Evolutionary conservation across 1,140 invertebrate genomes (phyloP).

Genomic region (Mamestra configurata): DNA sequence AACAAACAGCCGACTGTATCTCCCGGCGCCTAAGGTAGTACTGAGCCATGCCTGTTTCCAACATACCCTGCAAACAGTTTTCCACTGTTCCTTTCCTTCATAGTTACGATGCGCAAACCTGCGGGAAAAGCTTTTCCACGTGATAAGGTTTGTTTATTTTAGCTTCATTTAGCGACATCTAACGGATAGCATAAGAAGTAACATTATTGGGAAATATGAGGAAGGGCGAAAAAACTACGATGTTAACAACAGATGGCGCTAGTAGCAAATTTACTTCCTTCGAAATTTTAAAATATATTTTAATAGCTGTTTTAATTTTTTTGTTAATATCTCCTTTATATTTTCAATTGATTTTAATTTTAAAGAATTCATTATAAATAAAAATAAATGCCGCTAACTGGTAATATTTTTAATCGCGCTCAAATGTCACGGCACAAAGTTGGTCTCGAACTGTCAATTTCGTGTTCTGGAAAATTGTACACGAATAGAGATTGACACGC

Average conservation of each 20-base stretch:
- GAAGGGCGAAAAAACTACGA: too few relatives aligned
- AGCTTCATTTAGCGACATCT: constrained; percentile 68
- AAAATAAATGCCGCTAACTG: too few relatives aligned
- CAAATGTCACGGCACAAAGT: constrained; percentile 24
- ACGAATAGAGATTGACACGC: constrained; percentile 74
- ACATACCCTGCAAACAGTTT: constrained; percentile 66
- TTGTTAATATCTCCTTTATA: too few relatives aligned
- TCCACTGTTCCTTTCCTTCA: constrained; percentile 73
- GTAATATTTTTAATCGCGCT: neutral
- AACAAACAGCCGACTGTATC: constrained; percentile 44
- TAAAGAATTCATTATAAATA: too few relatives aligned
- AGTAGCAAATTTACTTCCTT: neutral
- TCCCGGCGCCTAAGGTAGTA: constrained; percentile 68
- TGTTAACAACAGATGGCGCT: neutral
- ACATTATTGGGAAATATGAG: neutral
- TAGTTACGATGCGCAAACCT: constrained; percentile 78
- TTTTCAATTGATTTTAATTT: too few relatives aligned
- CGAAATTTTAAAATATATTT: too few relatives aligned
- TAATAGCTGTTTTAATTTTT: too few relatives aligned
- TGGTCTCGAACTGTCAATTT: constrained; percentile 42
- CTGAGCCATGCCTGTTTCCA: constrained; percentile 68
- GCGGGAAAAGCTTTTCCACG: constrained; percentile 78
- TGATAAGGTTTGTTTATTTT: constrained; percentile 60
- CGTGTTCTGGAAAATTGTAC: constrained; percentile 65
- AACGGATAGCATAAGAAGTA: constrained; percentile 44